Conservation (phyloP, 2,888 invertebrate species). For the Limenitis camilla region DNA sequence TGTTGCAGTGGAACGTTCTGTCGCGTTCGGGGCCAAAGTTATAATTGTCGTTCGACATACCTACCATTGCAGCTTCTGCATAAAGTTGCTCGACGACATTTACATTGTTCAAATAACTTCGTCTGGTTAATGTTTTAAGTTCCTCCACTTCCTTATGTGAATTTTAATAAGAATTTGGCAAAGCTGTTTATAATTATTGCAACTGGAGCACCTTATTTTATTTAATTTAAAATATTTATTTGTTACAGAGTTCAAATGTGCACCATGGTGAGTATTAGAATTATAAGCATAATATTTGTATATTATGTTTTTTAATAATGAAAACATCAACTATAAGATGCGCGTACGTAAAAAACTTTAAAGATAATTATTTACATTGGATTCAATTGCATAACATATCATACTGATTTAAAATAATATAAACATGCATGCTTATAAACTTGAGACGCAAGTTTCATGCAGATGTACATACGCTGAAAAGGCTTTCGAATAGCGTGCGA, state of each 20-base stretch:
- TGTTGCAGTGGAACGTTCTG: slow-evolving; percentile 61
- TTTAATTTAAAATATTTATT: neutral
- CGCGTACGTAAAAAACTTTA: too few species aligned
- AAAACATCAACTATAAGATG: too few species aligned
- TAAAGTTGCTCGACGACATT: slow-evolving; percentile 59
- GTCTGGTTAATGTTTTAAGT: slow-evolving; percentile 61
- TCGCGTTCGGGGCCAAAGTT: slow-evolving; percentile 68
- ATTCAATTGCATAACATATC: too few species aligned
- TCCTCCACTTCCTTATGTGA: slow-evolving; percentile 24
- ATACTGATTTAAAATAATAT: slow-evolving; percentile 7
- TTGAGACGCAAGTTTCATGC: slow-evolving; percentile 50
- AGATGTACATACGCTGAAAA: slow-evolving; percentile 56
- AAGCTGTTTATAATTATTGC: slow-evolving; percentile 7
- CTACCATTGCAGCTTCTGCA: slow-evolving; percentile 69
- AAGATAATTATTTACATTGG: too few species aligned
- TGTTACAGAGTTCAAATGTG: neutral
- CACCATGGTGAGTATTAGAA: neutral
- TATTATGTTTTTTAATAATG: too few species aligned
- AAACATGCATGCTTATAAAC: slow-evolving; percentile 50
- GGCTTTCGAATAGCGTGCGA: slow-evolving; percentile 58
- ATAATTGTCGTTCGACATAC: slow-evolving; percentile 73
- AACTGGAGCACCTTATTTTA: neutral
- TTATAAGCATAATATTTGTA: too few species aligned
- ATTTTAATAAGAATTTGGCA: slow-evolving; percentile 26
- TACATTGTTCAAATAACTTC: slow-evolving; percentile 67